Percentiles rank a stretch among this genome's conserved stretches.
Conservation (phyloP, 2,797 vertebrate species). For the Lycodopsis pacificus region DNA sequence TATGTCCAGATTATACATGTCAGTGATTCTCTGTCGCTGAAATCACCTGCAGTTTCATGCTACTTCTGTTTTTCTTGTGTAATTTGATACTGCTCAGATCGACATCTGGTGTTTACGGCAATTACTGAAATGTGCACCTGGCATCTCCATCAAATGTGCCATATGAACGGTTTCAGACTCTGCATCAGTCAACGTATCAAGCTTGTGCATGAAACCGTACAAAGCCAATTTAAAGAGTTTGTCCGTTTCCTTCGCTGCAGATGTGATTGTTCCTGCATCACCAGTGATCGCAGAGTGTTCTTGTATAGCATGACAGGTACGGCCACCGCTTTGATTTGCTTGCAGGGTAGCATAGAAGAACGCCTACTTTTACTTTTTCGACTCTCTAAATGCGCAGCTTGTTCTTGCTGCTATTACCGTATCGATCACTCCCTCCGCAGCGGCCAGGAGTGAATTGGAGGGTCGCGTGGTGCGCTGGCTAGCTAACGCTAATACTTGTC, state of each 20-base stretch:
- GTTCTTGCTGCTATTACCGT: too few species aligned
- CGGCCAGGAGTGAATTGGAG: too few species aligned
- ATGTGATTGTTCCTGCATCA: not conserved
- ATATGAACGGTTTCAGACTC: constrained; percentile 13
- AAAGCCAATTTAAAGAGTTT: not conserved
- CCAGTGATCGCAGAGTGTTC: not conserved
- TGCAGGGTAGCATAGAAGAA: too few species aligned
- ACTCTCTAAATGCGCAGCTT: too few species aligned
- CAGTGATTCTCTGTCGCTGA: constrained; percentile 1
- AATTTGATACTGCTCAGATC: constrained; percentile 22
- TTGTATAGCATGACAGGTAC: too few species aligned
- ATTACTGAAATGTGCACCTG: constrained; percentile 42
- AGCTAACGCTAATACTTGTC: too few species aligned
- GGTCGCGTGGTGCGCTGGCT: too few species aligned
- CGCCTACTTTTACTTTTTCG: too few species aligned
- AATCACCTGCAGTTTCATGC: constrained; percentile 3
- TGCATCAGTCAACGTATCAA: not conserved
- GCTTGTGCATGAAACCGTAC: not conserved
- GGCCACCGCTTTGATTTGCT: too few species aligned
- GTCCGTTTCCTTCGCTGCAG: not conserved
- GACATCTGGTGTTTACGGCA: constrained; percentile 46
- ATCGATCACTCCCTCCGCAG: too few species aligned
- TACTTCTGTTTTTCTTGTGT: constrained; percentile 11
- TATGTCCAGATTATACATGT: constrained; percentile 10
- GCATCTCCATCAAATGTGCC: not conserved